Conservation (phyloP, 2,797 vertebrate species). For the Melanogrammus aeglefinus region DNA sequence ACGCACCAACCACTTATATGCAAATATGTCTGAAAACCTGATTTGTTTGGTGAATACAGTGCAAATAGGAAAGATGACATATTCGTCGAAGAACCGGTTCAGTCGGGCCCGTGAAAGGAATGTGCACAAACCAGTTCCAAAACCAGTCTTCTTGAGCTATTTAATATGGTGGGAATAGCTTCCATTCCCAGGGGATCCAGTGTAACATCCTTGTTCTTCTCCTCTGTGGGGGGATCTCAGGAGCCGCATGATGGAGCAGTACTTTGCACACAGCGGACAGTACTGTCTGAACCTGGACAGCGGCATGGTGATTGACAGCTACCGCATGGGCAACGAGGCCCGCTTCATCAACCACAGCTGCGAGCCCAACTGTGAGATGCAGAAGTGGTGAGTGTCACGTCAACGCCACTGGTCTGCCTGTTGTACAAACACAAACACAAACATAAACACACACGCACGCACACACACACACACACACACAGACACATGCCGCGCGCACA, state of each 20-base stretch:
- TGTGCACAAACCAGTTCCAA: background rate
- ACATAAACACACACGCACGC: background rate
- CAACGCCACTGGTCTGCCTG: background rate
- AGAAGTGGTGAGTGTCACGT: conserved; percentile 88
- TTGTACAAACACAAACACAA: background rate
- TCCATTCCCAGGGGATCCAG: background rate
- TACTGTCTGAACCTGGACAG: conserved; percentile 98
- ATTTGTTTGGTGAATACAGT: background rate
- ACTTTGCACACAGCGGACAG: conserved; percentile 96
- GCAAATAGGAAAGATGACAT: no score
- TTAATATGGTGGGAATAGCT: background rate
- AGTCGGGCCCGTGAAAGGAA: no score
- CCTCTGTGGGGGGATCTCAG: conserved; percentile 57
- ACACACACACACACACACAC: background rate
- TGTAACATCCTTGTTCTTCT: background rate
- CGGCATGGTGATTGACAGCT: conserved; percentile 99
- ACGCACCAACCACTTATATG: background rate
- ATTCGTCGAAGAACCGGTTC: no score
- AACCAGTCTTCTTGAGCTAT: background rate
- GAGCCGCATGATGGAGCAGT: conserved; percentile 98
- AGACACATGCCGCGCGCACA: background rate
- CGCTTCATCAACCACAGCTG: conserved; percentile 99
- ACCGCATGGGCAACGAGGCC: conserved; percentile 98
- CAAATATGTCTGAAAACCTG: background rate
- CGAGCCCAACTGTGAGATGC: conserved; percentile 99